Evolutionary conservation across 2,888 invertebrate genomes (phyloP).

Genomic region (Drosophila hamatofila): DNA sequence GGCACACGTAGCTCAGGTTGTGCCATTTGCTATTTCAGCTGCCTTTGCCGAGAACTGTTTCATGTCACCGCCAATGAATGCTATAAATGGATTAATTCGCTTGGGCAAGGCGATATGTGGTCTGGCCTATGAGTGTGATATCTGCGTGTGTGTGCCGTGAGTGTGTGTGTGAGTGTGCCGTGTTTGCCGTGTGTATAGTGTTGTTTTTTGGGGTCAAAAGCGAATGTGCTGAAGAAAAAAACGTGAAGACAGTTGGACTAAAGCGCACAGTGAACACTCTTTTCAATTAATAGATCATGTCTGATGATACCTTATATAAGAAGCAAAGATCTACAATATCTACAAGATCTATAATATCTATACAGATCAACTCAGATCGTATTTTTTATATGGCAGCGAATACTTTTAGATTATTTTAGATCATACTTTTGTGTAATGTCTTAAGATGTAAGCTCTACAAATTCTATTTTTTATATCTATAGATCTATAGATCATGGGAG

Average conservation of each 20-base stretch:
- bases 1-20: slow-evolving; percentile 30
- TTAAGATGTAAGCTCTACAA: too few species aligned
- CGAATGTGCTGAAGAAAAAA: slow-evolving; percentile 24
- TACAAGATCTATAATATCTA: too few species aligned
- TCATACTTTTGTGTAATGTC: too few species aligned
- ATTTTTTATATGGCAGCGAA: too few species aligned
- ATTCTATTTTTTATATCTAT: too few species aligned
- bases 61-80: slow-evolving; percentile 75
- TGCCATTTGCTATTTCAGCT: slow-evolving; percentile 28
- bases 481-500: too few species aligned
- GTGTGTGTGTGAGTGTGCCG: slow-evolving; percentile 5
- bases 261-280: slow-evolving; percentile 27
- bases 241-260: not conserved
- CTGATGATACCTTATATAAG: too few species aligned
- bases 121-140: slow-evolving; percentile 22
- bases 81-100: slow-evolving; percentile 79
- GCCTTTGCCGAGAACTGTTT: slow-evolving; percentile 38
- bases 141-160: slow-evolving; percentile 13
- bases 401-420: too few species aligned
- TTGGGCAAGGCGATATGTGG: slow-evolving; percentile 58
- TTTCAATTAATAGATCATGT: not conserved
- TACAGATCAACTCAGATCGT: too few species aligned
- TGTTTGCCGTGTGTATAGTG: slow-evolving; percentile 21
- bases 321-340: too few species aligned
- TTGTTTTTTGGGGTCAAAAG: slow-evolving; percentile 44